phyloP scores from a whole-genome alignment of 2,888 invertebrate genomes.

The Agrotis segetum region DNA sequence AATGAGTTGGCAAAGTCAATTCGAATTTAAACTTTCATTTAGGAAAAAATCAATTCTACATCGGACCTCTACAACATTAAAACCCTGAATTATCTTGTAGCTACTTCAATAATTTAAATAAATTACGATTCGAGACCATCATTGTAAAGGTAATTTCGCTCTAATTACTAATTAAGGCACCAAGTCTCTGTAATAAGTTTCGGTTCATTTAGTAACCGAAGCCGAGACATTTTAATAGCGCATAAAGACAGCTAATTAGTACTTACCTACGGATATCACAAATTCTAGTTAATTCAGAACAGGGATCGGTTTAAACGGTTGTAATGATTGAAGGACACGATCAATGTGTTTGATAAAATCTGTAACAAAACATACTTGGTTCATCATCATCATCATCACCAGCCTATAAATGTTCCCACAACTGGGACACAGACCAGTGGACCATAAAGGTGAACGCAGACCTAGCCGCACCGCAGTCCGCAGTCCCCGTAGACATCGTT shows the following conservation, averaged over 20 bases:
- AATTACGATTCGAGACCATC: conserved; percentile 1
- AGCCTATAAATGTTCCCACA: too few species aligned
- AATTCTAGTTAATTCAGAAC: conserved; percentile 10
- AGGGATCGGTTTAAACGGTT: not conserved
- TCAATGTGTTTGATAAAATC: not conserved
- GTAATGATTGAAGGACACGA: not conserved
- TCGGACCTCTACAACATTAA: not conserved
- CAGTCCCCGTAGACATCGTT: too few species aligned
- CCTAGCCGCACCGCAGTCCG: too few species aligned
- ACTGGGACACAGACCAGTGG: too few species aligned
- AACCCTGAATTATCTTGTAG: not conserved
- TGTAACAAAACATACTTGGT: not conserved
- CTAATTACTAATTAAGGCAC: conserved; percentile 32
- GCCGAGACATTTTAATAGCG: conserved; percentile 29
- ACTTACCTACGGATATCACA: conserved; percentile 17
- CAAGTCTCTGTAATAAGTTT: conserved; percentile 4
- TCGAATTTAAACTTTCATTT: too few species aligned
- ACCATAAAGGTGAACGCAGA: too few species aligned
- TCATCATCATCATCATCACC: too few species aligned
- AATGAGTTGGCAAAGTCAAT: too few species aligned
- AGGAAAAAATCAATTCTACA: not conserved
- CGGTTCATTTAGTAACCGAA: conserved; percentile 1
- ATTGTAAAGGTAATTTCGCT: not conserved
- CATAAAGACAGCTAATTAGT: conserved; percentile 23
- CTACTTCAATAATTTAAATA: not conserved